Evolutionary conservation across 2,888 invertebrate genomes (phyloP).

Genomic region (Lordiphosa andalusiaca): DNA sequence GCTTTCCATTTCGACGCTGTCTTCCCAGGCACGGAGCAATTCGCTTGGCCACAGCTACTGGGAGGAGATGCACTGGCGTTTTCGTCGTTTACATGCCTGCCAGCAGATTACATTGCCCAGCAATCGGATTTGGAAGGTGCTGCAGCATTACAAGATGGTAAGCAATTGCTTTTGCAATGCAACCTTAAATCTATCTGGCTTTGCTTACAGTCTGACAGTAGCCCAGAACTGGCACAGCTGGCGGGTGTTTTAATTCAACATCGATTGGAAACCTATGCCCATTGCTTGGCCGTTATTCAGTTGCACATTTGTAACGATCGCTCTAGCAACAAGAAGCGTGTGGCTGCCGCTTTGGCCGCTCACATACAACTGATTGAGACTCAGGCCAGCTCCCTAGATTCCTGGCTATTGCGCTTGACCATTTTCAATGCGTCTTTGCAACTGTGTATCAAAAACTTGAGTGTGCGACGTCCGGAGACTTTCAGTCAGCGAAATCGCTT

Average conservation of each 20-base stretch:
- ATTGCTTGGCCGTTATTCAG: slow-evolving; percentile 37
- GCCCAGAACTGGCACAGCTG: slow-evolving; percentile 21
- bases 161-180: not conserved
- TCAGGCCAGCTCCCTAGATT: slow-evolving; percentile 29
- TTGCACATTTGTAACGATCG: slow-evolving; percentile 35
- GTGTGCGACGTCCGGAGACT: not conserved
- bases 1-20: not conserved
- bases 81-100: slow-evolving; percentile 34
- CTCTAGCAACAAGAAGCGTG: not conserved
- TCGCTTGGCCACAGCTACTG: slow-evolving; percentile 13
- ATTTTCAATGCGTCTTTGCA: slow-evolving; percentile 30
- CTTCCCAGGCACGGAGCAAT: not conserved
- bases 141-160: slow-evolving; percentile 45
- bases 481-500: slow-evolving; percentile 22
- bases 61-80: slow-evolving; percentile 37
- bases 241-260: slow-evolving; percentile 32
- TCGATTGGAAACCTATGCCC: slow-evolving; percentile 31
- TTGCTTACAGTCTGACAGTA: slow-evolving; percentile 12
- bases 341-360: slow-evolving; percentile 8
- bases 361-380: slow-evolving; percentile 35
- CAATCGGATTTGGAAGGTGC: slow-evolving; percentile 48
- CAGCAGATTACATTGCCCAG: slow-evolving; percentile 27
- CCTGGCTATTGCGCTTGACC: slow-evolving; percentile 42
- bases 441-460: slow-evolving; percentile 32
- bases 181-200: slow-evolving; percentile 20